phyloP scores from a whole-genome alignment of 2,888 invertebrate species.

The Orthonevra nobilis region DNA sequence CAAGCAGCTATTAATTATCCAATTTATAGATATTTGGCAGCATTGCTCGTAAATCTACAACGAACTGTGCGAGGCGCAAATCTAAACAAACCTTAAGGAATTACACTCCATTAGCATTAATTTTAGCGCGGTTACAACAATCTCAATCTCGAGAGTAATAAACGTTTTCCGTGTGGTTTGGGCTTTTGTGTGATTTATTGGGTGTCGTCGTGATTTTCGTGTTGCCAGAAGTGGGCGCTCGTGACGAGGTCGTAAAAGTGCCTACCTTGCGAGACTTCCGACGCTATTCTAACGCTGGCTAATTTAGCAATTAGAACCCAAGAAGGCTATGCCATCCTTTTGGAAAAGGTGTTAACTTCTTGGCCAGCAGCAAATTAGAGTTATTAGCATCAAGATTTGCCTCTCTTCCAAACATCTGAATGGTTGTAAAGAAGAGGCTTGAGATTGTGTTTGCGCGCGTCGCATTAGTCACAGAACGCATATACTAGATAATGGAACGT shows the following conservation, averaged over 20 bases:
- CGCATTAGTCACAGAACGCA: slow-evolving; percentile 30
- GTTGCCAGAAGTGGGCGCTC: slow-evolving; percentile 33
- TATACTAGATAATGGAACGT: slow-evolving; percentile 43
- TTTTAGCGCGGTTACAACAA: slow-evolving; percentile 41
- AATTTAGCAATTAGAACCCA: slow-evolving; percentile 57
- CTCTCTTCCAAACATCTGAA: no score
- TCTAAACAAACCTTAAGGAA: not conserved
- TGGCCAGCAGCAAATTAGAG: slow-evolving; percentile 23
- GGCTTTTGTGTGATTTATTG: slow-evolving; percentile 55
- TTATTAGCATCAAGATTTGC: slow-evolving; percentile 26
- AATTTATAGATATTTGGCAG: slow-evolving; percentile 61
- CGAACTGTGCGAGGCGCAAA: no score
- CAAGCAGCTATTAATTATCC: slow-evolving; percentile 53
- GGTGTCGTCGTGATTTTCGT: slow-evolving; percentile 34
- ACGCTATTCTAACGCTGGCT: slow-evolving; percentile 6
- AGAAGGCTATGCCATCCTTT: slow-evolving; percentile 14
- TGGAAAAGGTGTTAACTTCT: slow-evolving; percentile 33
- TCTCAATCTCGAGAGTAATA: slow-evolving; percentile 34
- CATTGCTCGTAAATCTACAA: slow-evolving; percentile 13
- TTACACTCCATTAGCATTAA: slow-evolving; percentile 24
- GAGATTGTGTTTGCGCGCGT: not conserved
- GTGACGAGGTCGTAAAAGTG: slow-evolving; percentile 47
- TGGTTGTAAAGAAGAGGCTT: no score
- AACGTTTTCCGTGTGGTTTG: slow-evolving; percentile 50
- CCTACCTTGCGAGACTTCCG: no score